phyloP scores from a whole-genome alignment of 2,113 vertebrate species.

The Malurus alboscapulatus region DNA sequence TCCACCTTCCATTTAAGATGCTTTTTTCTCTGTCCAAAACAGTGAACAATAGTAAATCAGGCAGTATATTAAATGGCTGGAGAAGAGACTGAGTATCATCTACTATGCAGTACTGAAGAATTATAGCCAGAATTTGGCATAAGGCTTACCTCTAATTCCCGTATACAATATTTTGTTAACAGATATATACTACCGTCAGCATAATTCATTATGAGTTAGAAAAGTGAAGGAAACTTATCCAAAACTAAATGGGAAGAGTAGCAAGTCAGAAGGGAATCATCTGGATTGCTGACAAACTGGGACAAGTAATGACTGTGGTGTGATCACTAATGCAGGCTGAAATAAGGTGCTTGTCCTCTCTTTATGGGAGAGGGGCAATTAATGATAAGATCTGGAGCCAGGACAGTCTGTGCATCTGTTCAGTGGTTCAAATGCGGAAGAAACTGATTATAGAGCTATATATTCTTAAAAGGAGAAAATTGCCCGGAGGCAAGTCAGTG shows the following conservation, averaged over 20 bases:
- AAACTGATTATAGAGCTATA: conserved; percentile 25
- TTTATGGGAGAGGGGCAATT: conserved; percentile 29
- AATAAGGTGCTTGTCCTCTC: conserved; percentile 35
- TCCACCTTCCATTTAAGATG: not conserved
- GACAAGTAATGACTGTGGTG: conserved; percentile 10
- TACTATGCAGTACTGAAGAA: not conserved
- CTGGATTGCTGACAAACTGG: conserved; percentile 53
- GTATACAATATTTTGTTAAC: conserved; percentile 62
- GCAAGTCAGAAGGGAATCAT: not conserved
- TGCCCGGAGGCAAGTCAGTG: not conserved
- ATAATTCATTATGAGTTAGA: conserved; percentile 50
- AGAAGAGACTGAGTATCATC: conserved; percentile 19
- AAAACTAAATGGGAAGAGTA: conserved; percentile 47
- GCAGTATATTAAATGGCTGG: conserved; percentile 5
- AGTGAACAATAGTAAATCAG: conserved; percentile 10
- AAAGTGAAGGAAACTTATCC: conserved; percentile 50
- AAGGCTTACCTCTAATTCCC: conserved; percentile 59
- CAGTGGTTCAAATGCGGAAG: conserved; percentile 28
- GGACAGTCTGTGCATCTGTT: conserved; percentile 34
- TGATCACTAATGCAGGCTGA: conserved; percentile 47
- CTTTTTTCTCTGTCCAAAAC: not conserved
- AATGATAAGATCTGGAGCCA: conserved; percentile 66
- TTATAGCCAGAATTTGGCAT: conserved; percentile 58
- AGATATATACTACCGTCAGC: conserved; percentile 33
- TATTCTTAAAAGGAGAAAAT: conserved; percentile 25